Base-by-base conservation (phyloP, 2,888 invertebrate genomes). In the Invenusta paracnida region DNA sequence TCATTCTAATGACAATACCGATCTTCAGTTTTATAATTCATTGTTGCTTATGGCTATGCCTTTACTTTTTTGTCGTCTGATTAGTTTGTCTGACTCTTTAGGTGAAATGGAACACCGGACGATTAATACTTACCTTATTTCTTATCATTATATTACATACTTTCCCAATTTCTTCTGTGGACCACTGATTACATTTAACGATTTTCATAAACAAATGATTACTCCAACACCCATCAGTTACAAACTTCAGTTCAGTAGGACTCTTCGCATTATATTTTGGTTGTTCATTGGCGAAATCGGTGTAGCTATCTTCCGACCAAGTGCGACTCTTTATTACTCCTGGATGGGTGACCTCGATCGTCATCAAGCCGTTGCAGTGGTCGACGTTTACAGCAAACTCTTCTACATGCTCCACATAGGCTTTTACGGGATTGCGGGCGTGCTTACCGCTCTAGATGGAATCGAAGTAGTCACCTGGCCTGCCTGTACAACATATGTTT, bases 341-440 rank as follows among this genome's bases (percentile, higher is more conserved):
- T 2, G 25, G 2, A 73, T 73, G 27, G 73, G 23, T 2, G 5
- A 13, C 2, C 27, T 73, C 23, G 73, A 73, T 23, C 17, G 73
- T 23, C 73, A n/a, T 25, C 73, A 73, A 73, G 73, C 73, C 23
- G 17, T 73, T 13, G 73, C 73, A 13, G 25, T 25, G 2, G 83
- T 83, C 17, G 25, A 83, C 27, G 25, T 1, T 0, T 5, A 29
- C 29, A 27, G 83, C 27, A 30, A 83, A 29, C 17, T 30, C 17
- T n/a, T n/a, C n/a, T n/a, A n/a, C n/a, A n/a, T n/a, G n/a, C n/a
- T n/a, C n/a, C n/a, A n/a, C n/a, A n/a, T n/a, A n/a, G n/a, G n/a
- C n/a, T n/a, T n/a, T n/a, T n/a, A n/a, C n/a, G n/a, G n/a, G 83
- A 0, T 83, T 29, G 83, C 83, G 13, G 27, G 27, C 83, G n/a